Percentiles rank a stretch among this genome's conserved stretches.
Conservation (phyloP, 2,113 vertebrate genomes). For the Scalopus aquaticus region DNA sequence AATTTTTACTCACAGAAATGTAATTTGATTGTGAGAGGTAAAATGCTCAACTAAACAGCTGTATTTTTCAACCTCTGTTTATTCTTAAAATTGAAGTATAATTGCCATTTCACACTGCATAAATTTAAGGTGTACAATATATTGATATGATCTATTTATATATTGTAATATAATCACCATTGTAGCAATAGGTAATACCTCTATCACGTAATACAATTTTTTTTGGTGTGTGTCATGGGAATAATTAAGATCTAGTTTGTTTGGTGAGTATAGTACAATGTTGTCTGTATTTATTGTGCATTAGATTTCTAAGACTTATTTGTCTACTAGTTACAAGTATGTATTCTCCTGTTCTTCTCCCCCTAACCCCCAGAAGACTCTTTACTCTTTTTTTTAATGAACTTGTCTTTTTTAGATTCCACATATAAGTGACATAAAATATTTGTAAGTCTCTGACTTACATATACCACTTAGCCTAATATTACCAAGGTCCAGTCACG, state of each 20-base stretch:
- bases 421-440: not conserved
- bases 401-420: not conserved
- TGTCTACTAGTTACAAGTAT: not conserved
- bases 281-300: not conserved
- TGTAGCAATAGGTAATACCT: not conserved
- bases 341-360: not conserved
- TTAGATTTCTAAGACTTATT: not conserved
- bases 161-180: not conserved
- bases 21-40: not conserved
- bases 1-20: not conserved
- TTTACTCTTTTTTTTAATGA: not conserved
- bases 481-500: not conserved
- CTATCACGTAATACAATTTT: not conserved
- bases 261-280: not conserved
- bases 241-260: not conserved
- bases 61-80: not conserved
- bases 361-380: not conserved
- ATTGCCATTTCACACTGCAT: not conserved
- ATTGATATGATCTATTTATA: not conserved
- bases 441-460: not conserved
- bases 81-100: not conserved
- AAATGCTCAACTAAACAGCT: not conserved
- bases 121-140: not conserved
- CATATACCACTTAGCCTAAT: not conserved
- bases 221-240: not conserved